A percentile compares a stretch with the other conserved stretches of the same genome.
These are phyloP conservation scores for Puma concolor DNA, from an alignment of 2,113 vertebrate species.

Conservation along the genomic window DNA sequence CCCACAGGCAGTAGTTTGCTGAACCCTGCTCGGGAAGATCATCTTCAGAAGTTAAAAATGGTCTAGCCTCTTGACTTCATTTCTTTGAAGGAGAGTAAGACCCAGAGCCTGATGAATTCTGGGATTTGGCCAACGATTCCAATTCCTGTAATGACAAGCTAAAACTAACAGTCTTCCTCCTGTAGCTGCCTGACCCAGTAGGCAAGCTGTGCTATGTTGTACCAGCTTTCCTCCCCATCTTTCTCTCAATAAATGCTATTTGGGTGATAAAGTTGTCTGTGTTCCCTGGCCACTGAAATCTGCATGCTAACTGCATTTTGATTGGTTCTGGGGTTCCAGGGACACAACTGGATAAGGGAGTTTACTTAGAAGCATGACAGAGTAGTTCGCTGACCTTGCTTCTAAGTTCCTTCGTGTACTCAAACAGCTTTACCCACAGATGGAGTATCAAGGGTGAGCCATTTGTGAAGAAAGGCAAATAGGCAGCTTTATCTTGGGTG, in stretches of 20 bases:
- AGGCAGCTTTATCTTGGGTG: neutral
- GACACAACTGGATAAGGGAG: neutral
- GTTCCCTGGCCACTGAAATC: neutral
- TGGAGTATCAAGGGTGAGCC: neutral
- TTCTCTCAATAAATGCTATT: neutral
- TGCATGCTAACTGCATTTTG: neutral
- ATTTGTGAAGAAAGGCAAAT: neutral
- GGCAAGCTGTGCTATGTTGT: neutral
- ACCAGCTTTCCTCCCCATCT: neutral
- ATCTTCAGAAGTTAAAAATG: constrained; percentile 52
- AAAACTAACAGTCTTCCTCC: neutral
- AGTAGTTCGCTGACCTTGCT: neutral
- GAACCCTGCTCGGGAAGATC: neutral
- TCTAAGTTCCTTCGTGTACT: neutral
- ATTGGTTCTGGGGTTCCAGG: neutral
- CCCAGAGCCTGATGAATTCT: neutral
- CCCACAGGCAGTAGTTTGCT: neutral
- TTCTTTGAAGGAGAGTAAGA: constrained; percentile 15
- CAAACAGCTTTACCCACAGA: neutral
- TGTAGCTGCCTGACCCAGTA: neutral
- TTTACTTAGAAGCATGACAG: neutral
- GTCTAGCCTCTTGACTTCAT: constrained; percentile 12
- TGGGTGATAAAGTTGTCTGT: neutral
- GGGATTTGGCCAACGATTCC: neutral
- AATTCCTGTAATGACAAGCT: neutral